Base-by-base conservation (phyloP, 2,888 invertebrate genomes). In the Uropetala carovei region DNA sequence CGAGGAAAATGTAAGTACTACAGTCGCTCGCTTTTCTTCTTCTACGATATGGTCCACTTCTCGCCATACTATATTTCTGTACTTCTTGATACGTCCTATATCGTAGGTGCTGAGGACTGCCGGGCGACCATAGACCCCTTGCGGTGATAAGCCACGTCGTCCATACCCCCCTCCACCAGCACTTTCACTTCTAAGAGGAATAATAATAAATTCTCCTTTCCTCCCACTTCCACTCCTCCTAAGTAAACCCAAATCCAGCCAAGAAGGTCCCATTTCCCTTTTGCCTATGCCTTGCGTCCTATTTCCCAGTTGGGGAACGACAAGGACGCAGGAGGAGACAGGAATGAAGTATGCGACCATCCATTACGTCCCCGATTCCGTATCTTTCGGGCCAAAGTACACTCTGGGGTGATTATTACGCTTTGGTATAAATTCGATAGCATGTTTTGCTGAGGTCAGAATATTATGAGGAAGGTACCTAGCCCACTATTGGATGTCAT, bases 131-230 rank as follows among this genome's bases (percentile, higher is more conserved):
- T 18, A 43, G 13, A 56, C 43, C n/a, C 18, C n/a, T 56, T 4
- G 83, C 0, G 57, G 43, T n/a, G 83, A 83, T 83, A 83, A 83
- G 83, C 83, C 16, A 56, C 82, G 82, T 82, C 82, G 14, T 11
- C 43, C 43, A 43, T 43, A 43, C 43, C 18, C n/a, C 83, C 18
- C 57, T 56, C n/a, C n/a, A 56, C 8, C 83, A 83, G 43, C 18
- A 83, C 83, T 18, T 83, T 83, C 83, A 8, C 56, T n/a, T 75
- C 30, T 0, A 8, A 57, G 10, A 8, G 83, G 56, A 83, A 83
- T 83, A 83, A 83, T 56, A 56, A 83, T 83, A 57, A 43, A 57
- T 83, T 43, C 43, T 43, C 43, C 43, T 43, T 83, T 56, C 56
- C 83, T 83, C 43, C n/a, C n/a, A 43, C 18, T n/a, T n/a, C 83